Conservation (phyloP, 2,113 vertebrate species). For the Strix aluco region DNA sequence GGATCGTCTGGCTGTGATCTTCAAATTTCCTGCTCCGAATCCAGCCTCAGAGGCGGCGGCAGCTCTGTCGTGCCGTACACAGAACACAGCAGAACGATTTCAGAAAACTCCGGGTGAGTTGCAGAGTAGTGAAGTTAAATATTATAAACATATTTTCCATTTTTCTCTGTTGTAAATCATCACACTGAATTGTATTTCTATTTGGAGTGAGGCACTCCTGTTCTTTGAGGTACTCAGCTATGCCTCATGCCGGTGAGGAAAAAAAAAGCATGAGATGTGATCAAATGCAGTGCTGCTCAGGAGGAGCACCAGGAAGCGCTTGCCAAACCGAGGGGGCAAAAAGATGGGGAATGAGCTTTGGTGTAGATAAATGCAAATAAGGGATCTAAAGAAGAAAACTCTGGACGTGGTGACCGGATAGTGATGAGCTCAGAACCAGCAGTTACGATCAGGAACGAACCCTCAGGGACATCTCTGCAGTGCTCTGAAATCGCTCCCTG, state of each 20-base stretch:
- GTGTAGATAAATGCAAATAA: too few relatives aligned
- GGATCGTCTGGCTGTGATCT: not conserved
- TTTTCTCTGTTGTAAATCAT: not conserved
- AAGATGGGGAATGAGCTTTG: too few relatives aligned
- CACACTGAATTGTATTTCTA: fast-evolving
- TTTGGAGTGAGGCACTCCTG: not conserved
- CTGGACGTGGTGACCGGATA: not conserved
- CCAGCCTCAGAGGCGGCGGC: not conserved
- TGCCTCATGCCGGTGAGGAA: not conserved
- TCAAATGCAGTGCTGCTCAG: not conserved
- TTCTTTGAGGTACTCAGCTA: not conserved
- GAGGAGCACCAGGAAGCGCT: not conserved
- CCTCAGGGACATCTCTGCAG: not conserved
- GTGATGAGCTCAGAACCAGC: not conserved
- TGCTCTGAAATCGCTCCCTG: not conserved
- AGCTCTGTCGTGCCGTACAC: fast-evolving
- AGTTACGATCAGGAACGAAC: not conserved
- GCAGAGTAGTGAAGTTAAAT: not conserved
- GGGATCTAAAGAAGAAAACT: not conserved
- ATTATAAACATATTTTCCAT: not conserved
- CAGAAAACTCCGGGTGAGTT: not conserved
- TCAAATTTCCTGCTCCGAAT: not conserved
- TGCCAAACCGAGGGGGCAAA: not conserved
- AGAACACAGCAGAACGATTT: not conserved
- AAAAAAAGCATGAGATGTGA: not conserved